Evolutionary conservation across 2,113 vertebrate species (phyloP), one percentile per base, ranked within the genome.

Genomic region (Ophthalmotilapia sp.): DNA sequence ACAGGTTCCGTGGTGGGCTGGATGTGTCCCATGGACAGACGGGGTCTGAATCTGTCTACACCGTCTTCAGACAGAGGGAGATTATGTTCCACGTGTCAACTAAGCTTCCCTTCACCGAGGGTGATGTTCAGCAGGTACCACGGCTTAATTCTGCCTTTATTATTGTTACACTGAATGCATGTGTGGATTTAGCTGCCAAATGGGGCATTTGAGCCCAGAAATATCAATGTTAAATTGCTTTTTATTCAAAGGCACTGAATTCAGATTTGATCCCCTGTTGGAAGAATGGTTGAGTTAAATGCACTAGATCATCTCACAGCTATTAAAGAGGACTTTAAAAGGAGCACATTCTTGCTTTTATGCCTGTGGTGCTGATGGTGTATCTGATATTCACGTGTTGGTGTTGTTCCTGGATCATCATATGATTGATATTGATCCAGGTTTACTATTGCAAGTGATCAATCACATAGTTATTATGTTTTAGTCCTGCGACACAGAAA

Each of bases 71-170:
- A 23, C 97, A 96, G 96, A 97, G 98, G 91, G 98, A 99, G 96
- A 98, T 99, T 93, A 98, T 99, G 98, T 98, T 99, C 94, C 98
- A 99, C 4, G 97, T 99, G 77, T 98, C 98, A 86, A 99, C 98
- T 88, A 99, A 98, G 90, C 96, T 99, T 84, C 98, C 98, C 84
- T 99, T 98, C 95, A 99, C 98, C 0, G 98, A 99, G 91, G 98
- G 98, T 31, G 98, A 99, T 1, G 56, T 97, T 10, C 98, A 99
- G 94, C 98, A 99, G 98, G 98, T 99, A 95, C 14, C 3, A 21
- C 13, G 21, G 42, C 58, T 79, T 42, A 38, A 56, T 21, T 29
- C 79, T 40, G 49, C 3, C 73, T 86, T 84, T 81, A 51, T 53
- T 83, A 40, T 17, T 83, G 53, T 83, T 11, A 45, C 21, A 49